Conservation (phyloP, 2,113 vertebrate species). For the Sigmodon hispidus region DNA sequence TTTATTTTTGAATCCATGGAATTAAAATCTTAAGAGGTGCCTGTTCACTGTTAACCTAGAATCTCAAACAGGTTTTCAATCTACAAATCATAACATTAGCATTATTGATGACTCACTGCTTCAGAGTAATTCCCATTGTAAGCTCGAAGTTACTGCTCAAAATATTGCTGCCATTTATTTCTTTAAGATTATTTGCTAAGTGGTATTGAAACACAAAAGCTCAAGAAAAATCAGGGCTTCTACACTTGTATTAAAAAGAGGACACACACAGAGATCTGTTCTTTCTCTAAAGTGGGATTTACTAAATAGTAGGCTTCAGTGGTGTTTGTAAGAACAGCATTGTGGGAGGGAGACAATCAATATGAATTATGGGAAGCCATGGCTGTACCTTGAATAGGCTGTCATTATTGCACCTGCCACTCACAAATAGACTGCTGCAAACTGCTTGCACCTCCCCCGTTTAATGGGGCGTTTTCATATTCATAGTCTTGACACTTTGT, state of each 20-base stretch:
- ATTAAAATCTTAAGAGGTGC: constrained; percentile 70
- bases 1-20: constrained; percentile 60
- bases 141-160: constrained; percentile 74
- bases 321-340: constrained; percentile 61
- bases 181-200: constrained; percentile 78
- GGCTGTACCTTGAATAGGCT: constrained; percentile 41
- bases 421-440: constrained; percentile 27
- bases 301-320: constrained; percentile 55
- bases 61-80: constrained; percentile 65
- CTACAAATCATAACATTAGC: constrained; percentile 78
- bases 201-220: constrained; percentile 79
- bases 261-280: constrained; percentile 76
- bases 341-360: constrained; percentile 63
- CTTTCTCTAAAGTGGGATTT: constrained; percentile 67
- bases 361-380: constrained; percentile 52
- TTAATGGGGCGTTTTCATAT: neutral
- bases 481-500: neutral
- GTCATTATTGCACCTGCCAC: constrained; percentile 38
- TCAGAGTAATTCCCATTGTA: constrained; percentile 81
- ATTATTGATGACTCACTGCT: constrained; percentile 82
- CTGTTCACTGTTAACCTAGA: constrained; percentile 57
- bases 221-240: constrained; percentile 71
- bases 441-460: neutral
- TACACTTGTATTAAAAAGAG: constrained; percentile 75
- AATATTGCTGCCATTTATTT: constrained; percentile 73